Conservation (phyloP, 2,797 vertebrate species). For the Propithecus deckenii region DNA sequence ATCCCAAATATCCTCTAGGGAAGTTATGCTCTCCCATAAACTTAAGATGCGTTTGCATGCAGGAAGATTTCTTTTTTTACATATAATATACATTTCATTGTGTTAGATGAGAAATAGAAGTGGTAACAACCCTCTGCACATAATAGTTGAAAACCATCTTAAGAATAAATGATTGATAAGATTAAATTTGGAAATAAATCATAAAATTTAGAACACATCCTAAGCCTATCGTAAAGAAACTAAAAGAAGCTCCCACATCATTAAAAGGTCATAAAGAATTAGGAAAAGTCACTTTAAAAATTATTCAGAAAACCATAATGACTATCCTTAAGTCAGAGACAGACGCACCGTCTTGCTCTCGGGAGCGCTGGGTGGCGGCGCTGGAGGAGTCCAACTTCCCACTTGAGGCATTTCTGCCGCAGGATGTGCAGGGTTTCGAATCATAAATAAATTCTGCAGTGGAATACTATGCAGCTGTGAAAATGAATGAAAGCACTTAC, state of each 20-base stretch:
- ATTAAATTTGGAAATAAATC: neutral
- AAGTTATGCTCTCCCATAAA: constrained; percentile 5
- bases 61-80: neutral
- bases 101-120: neutral
- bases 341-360: neutral
- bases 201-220: constrained; percentile 5
- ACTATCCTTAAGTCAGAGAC: neutral
- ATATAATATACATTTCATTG: neutral
- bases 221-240: neutral
- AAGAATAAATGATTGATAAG: neutral
- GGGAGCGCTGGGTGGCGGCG: neutral
- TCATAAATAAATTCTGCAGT: neutral
- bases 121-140: neutral
- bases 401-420: neutral
- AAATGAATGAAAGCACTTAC: neutral
- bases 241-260: neutral
- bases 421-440: neutral
- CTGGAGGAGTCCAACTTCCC: neutral
- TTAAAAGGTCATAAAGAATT: constrained; percentile 8
- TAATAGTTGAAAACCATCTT: constrained; percentile 24
- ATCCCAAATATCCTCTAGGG: neutral
- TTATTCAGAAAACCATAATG: neutral
- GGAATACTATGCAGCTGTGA: neutral
- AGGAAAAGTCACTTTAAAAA: neutral
- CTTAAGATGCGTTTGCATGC: neutral